These are phyloP conservation scores for Lycia hirtaria DNA, from an alignment of 2,888 invertebrate genomes.

Conservation along the genomic window DNA sequence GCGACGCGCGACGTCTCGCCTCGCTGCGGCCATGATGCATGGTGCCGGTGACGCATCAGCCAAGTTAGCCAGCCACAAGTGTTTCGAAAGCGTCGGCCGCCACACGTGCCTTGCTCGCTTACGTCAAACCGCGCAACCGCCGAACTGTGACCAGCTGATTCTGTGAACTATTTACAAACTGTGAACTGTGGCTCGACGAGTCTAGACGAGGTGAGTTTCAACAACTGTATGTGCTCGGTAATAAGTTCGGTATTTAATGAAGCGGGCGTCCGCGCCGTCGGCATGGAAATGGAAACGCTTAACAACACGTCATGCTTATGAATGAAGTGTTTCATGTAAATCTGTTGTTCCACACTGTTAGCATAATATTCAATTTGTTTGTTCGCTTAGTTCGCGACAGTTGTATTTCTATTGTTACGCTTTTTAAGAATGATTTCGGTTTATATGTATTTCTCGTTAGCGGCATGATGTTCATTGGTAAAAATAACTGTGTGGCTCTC, in stretches of 20 bases:
- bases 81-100: conserved; percentile 51
- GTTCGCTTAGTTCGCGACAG: conserved; percentile 21
- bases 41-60: conserved; percentile 36
- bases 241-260: not conserved
- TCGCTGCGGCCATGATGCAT: conserved; percentile 46
- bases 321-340: conserved; percentile 37
- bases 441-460: conserved; percentile 30
- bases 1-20: conserved; percentile 68
- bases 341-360: conserved; percentile 32
- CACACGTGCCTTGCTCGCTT: conserved; percentile 50
- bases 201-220: conserved; percentile 33
- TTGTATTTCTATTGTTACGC: conserved; percentile 25
- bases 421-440: conserved; percentile 13
- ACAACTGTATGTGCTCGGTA: not conserved
- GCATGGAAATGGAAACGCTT: conserved; percentile 19
- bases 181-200: conserved; percentile 32
- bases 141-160: conserved; percentile 36
- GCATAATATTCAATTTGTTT: conserved; percentile 34
- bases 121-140: conserved; percentile 44
- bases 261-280: not conserved
- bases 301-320: conserved; percentile 29
- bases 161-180: conserved; percentile 13
- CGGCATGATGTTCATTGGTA: conserved; percentile 34
- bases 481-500: conserved; percentile 31
- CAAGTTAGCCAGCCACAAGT: conserved; percentile 52